Percentiles rank a stretch among this genome's conserved stretches.
Conservation (phyloP, 30 jellyfish, hydroid and myxozoan species). For the Aurelia sp. region DNA sequence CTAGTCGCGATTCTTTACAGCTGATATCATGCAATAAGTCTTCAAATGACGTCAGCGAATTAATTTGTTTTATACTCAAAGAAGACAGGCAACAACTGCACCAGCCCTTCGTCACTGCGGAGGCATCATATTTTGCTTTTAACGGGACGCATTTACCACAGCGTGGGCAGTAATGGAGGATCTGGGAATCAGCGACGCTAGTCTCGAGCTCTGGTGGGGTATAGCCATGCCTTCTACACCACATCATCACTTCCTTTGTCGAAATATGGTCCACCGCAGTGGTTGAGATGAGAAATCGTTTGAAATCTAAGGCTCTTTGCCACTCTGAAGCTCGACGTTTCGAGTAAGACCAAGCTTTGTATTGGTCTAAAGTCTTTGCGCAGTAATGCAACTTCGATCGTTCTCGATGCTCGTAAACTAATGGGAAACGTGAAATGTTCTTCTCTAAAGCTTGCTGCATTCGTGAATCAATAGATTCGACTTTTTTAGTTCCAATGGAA, state of each 20-base stretch:
- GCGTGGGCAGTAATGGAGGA: conserved; percentile 42
- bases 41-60: conserved; percentile 65
- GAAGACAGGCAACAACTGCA: conserved; percentile 64
- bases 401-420: conserved; percentile 32
- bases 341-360: conserved; percentile 80
- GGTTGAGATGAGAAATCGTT: conserved; percentile 20
- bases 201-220: conserved; percentile 78
- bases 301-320: conserved; percentile 86
- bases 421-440: conserved; percentile 64
- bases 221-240: conserved; percentile 92
- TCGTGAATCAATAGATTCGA: conserved; percentile 2
- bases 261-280: conserved; percentile 20
- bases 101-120: conserved; percentile 16
- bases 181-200: conserved; percentile 45
- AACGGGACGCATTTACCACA: conserved; percentile 69
- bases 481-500: neutral
- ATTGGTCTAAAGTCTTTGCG: conserved; percentile 70
- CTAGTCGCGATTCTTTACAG: conserved; percentile 24
- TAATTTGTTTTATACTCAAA: neutral
- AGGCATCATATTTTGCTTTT: conserved; percentile 9
- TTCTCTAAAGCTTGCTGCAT: conserved; percentile 41
- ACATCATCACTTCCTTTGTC: conserved; percentile 77
- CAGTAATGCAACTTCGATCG: conserved; percentile 52
- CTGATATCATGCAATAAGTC: conserved; percentile 6
- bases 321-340: conserved; percentile 97